phyloP scores from a whole-genome alignment of 2,888 invertebrate species.

The Drosophila mimica region DNA sequence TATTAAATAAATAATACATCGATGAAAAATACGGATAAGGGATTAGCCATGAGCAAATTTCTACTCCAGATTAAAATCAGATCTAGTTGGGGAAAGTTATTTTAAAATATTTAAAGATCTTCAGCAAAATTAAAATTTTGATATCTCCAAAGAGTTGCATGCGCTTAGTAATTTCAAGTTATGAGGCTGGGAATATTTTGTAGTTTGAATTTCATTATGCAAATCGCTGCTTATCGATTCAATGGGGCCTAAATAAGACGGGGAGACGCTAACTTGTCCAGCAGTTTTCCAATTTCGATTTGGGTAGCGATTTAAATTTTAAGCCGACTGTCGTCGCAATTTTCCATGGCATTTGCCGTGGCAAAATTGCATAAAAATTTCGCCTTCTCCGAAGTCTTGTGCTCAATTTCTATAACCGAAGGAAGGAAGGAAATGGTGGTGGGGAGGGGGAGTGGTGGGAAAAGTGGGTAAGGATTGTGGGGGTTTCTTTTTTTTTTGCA shows the following conservation, averaged over 20 bases:
- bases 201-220: conserved; percentile 32
- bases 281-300: conserved; percentile 67
- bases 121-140: background rate
- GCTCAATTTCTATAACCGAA: conserved; percentile 46
- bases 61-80: background rate
- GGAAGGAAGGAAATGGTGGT: background rate
- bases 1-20: no score
- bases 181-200: conserved; percentile 1
- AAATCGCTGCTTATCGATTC: conserved; percentile 48
- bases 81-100: background rate
- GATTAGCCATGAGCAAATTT: no score
- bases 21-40: no score
- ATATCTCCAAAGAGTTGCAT: background rate
- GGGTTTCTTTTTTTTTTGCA: conserved; percentile 5
- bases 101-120: background rate
- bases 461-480: background rate
- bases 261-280: conserved; percentile 4
- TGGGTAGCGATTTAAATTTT: conserved; percentile 58
- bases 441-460: background rate
- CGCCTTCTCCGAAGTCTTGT: conserved; percentile 36
- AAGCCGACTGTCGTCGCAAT: conserved; percentile 42
- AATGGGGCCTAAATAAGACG: background rate
- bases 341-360: conserved; percentile 58
- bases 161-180: background rate
- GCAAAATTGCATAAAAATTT: conserved; percentile 59